Evolutionary conservation across 92 coral and sea anemone species (phyloP).

Genomic region (Bergia puertoricense): DNA sequence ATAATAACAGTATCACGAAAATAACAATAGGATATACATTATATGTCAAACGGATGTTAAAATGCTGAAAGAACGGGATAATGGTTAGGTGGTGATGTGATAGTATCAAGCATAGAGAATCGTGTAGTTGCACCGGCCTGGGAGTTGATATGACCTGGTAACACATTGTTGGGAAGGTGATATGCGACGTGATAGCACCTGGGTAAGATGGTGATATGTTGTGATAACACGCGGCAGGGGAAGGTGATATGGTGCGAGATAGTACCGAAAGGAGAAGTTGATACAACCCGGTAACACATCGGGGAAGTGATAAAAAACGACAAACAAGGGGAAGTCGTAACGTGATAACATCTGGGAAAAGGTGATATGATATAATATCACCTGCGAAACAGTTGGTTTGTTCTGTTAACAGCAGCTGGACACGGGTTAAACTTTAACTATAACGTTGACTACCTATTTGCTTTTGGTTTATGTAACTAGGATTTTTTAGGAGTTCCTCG

Average conservation of each 20-base stretch:
- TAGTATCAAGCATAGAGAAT: not conserved
- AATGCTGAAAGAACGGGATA: too few species aligned
- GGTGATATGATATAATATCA: not conserved
- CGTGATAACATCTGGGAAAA: not conserved
- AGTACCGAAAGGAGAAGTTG: not conserved
- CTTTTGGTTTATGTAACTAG: too few species aligned
- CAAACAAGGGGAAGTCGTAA: too few species aligned
- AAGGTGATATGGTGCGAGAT: not conserved
- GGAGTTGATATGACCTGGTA: not conserved
- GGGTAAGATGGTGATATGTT: not conserved
- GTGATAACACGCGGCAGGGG: not conserved
- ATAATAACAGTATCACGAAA: too few species aligned
- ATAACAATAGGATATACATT: too few species aligned
- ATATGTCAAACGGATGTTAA: too few species aligned
- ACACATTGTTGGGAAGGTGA: not conserved
- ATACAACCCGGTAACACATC: not conserved
- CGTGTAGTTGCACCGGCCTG: too few species aligned
- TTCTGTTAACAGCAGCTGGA: not conserved
- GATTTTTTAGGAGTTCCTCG: too few species aligned
- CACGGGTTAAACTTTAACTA: too few species aligned
- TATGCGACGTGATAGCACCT: not conserved
- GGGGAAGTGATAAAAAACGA: too few species aligned
- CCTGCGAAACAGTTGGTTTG: not conserved
- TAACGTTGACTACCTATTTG: too few species aligned
- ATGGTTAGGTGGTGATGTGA: too few species aligned